A percentile compares a stretch with the other conserved stretches of the same genome.
These are phyloP conservation scores for Triplophysa yarkandensis DNA, from an alignment of 2,797 vertebrate species.

Conservation along the genomic window DNA sequence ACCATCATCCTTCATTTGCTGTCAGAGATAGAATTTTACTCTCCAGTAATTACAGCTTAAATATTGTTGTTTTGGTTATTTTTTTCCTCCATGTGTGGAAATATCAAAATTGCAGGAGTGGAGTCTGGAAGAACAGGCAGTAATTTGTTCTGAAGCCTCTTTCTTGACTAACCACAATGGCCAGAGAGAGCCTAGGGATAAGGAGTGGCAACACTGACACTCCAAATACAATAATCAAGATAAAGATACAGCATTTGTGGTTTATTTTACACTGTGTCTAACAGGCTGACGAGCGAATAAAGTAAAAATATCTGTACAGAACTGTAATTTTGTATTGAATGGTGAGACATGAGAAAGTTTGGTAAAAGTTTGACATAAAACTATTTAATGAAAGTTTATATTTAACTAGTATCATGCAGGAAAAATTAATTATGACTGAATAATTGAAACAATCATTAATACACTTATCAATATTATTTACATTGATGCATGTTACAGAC, in stretches of 20 bases:
- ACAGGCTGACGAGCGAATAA: conserved; percentile 1
- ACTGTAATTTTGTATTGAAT: background rate
- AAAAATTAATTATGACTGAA: too few relatives aligned
- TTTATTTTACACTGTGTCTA: conserved; percentile 20
- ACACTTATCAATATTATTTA: too few relatives aligned
- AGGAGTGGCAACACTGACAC: conserved; percentile 40
- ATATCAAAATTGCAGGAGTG: conserved; percentile 51
- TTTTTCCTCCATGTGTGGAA: conserved; percentile 50
- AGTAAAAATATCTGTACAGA: background rate
- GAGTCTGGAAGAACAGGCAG: conserved; percentile 42
- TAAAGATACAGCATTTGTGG: conserved; percentile 46
- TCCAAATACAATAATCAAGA: conserved; percentile 57
- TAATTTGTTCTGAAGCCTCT: conserved; percentile 52
- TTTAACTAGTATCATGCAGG: background rate
- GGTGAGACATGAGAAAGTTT: conserved; percentile 3
- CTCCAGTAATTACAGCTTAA: conserved; percentile 51
- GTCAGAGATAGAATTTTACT: conserved; percentile 53
- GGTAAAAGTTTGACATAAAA: background rate
- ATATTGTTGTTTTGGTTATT: conserved; percentile 28
- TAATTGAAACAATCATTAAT: too few relatives aligned
- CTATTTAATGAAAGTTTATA: background rate
- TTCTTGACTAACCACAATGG: conserved; percentile 45
- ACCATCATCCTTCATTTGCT: conserved; percentile 46
- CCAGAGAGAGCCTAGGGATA: conserved; percentile 47
- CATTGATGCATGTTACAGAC: too few relatives aligned